Conservation (phyloP, 2,888 invertebrate species). For the Spilarctia lutea region DNA sequence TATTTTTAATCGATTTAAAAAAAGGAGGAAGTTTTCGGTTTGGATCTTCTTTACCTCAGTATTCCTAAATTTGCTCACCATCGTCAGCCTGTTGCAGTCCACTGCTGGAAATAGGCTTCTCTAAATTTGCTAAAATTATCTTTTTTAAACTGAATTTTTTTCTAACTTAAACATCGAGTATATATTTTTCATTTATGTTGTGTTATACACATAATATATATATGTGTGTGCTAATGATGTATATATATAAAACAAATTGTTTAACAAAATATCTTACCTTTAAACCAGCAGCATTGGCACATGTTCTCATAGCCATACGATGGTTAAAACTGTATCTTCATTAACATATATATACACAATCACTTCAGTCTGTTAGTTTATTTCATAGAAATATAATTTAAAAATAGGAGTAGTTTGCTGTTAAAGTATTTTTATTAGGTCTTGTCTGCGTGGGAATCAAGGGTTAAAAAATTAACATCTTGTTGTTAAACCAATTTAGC, state of each 20-base stretch:
- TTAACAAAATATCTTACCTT: constrained; percentile 68
- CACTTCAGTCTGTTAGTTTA: constrained; percentile 60
- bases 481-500: background rate
- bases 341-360: constrained; percentile 55
- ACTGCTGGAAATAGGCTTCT: too few species aligned
- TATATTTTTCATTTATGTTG: background rate
- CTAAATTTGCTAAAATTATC: too few species aligned
- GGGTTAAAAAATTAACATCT: background rate
- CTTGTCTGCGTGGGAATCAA: constrained; percentile 19
- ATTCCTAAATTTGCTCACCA: too few species aligned
- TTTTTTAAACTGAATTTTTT: background rate
- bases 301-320: constrained; percentile 72
- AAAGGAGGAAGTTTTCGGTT: background rate
- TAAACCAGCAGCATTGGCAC: constrained; percentile 64
- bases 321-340: constrained; percentile 54
- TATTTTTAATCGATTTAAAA: background rate
- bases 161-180: background rate
- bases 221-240: too few species aligned
- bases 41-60: background rate
- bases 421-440: constrained; percentile 12
- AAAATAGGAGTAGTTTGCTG: constrained; percentile 32
- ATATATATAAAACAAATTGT: background rate
- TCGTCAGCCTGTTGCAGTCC: too few species aligned
- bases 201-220: too few species aligned
- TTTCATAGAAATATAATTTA: constrained; percentile 34